A percentile compares a stretch with the other conserved stretches of the same genome.
These are phyloP conservation scores for Nephotettix cincticeps DNA, from an alignment of 1,140 invertebrate genomes.

Conservation along the genomic window DNA sequence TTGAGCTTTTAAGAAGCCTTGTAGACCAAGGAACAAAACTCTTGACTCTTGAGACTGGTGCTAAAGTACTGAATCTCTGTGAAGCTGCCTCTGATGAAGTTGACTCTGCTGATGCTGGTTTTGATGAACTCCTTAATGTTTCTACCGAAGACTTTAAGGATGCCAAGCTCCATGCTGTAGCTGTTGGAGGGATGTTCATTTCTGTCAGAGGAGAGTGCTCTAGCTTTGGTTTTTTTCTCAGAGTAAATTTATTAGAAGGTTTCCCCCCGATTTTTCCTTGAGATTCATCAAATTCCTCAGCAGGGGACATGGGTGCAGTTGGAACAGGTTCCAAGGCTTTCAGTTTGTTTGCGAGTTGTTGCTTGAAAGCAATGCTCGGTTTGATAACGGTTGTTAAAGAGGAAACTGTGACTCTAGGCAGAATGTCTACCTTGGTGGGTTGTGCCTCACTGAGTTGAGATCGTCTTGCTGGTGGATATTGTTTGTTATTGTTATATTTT, in stretches of 20 bases:
- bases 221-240: background rate
- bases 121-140: background rate
- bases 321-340: background rate
- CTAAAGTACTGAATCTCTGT: background rate
- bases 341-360: conserved; percentile 10
- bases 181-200: background rate
- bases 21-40: conserved; percentile 13
- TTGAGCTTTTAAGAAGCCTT: background rate
- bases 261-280: background rate
- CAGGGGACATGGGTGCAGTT: background rate
- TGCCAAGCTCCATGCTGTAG: background rate
- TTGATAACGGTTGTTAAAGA: background rate
- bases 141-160: background rate
- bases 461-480: too few species aligned
- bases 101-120: background rate
- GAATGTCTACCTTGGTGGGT: background rate
- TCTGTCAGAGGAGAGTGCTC: background rate
- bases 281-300: conserved; percentile 9
- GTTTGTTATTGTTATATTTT: too few species aligned
- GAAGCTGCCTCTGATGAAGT: background rate
- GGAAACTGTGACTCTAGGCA: background rate
- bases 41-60: background rate
- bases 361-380: background rate
- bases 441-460: background rate
- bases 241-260: background rate